phyloP scores from a whole-genome alignment of 2,797 vertebrate species.

The Mastacembelus armatus region DNA sequence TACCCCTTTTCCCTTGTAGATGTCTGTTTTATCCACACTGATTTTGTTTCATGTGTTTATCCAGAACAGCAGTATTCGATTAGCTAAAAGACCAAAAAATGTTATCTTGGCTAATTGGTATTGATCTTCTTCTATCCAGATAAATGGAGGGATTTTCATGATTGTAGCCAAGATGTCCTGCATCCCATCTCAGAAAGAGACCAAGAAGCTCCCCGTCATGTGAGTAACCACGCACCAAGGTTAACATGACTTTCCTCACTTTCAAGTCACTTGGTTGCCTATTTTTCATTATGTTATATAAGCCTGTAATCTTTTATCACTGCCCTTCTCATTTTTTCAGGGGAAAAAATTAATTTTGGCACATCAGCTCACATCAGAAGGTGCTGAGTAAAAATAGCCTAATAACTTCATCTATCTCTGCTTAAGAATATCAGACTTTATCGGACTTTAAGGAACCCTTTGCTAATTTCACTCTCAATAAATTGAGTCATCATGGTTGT shows the following conservation, averaged over 20 bases:
- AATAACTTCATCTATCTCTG: no score
- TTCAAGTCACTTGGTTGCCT: neutral
- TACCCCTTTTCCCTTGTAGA: neutral
- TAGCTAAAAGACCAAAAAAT: slow-evolving; percentile 14
- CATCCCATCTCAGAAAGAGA: slow-evolving; percentile 93
- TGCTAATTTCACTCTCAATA: no score
- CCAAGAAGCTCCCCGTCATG: slow-evolving; percentile 95
- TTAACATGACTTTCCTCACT: neutral
- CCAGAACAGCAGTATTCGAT: slow-evolving; percentile 1
- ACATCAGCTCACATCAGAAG: neutral
- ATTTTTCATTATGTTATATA: neutral
- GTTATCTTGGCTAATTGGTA: neutral
- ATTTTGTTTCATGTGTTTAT: slow-evolving; percentile 32
- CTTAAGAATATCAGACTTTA: no score
- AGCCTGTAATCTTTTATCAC: neutral
- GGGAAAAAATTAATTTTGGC: no score
- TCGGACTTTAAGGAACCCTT: no score
- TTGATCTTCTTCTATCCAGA: slow-evolving; percentile 78
- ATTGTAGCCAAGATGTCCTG: slow-evolving; percentile 94
- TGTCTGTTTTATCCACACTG: slow-evolving; percentile 26
- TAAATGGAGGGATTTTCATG: slow-evolving; percentile 95
- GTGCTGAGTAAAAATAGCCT: no score
- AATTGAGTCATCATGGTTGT: no score
- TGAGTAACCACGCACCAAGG: slow-evolving; percentile 80
- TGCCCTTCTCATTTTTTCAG: neutral